Percentiles rank a stretch among this genome's conserved stretches.
These are phyloP conservation scores for Peromyscus leucopus DNA, from an alignment of 2,113 vertebrate species.

Conservation along the genomic window DNA sequence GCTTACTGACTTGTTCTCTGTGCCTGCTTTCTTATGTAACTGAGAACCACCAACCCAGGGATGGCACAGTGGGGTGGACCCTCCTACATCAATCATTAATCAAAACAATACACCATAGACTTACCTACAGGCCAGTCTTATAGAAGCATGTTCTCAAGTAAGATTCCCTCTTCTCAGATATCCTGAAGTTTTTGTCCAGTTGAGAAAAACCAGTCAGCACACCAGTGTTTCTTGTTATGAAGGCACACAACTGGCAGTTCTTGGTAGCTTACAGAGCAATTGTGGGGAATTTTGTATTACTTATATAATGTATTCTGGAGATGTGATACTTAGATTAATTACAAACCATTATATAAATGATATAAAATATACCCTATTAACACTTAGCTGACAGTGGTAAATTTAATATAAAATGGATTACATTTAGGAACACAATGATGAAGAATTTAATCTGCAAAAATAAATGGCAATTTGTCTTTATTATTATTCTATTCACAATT, in stretches of 20 bases:
- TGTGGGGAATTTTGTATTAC: not conserved
- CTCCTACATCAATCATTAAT: not conserved
- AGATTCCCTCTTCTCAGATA: not conserved
- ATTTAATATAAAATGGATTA: constrained; percentile 7
- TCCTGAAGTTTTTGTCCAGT: not conserved
- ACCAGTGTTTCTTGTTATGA: not conserved
- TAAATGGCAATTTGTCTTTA: constrained; percentile 54
- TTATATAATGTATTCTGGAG: not conserved
- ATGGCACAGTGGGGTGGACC: not conserved
- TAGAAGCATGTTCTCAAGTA: no score
- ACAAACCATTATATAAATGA: constrained; percentile 12
- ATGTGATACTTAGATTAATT: constrained; percentile 12
- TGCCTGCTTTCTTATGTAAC: not conserved
- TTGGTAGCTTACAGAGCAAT: not conserved
- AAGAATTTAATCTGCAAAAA: constrained; percentile 27
- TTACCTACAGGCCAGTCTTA: not conserved
- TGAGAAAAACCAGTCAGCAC: not conserved
- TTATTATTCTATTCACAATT: not conserved
- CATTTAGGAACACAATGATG: constrained; percentile 12
- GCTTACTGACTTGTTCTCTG: not conserved
- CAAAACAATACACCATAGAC: not conserved
- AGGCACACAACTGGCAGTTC: not conserved
- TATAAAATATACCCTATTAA: constrained; percentile 10
- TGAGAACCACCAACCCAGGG: not conserved
- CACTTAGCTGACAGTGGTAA: not conserved